Evolutionary conservation across 2,797 vertebrate genomes (phyloP), one percentile per base, ranked within the genome.

Genomic region (Triplophysa bombifrons): DNA sequence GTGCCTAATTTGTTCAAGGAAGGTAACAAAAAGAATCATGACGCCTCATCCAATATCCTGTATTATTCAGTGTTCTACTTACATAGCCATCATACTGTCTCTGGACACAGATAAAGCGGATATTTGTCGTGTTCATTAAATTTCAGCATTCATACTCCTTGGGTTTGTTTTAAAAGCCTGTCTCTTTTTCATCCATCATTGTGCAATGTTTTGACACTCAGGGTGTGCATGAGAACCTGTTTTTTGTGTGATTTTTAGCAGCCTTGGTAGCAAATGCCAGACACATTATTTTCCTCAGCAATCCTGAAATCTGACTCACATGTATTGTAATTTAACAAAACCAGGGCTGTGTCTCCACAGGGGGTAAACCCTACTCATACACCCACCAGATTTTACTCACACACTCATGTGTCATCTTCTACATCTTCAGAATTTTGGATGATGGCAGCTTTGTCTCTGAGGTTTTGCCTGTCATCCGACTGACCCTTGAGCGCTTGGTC

Each of bases 221-320:
- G 74, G 76, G 76, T 51, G 61, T 74, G 50, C 20, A 19, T 56
- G 61, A 34, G 74, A 82, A 77, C 74, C 66, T 72, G 67, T 25
- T 72, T 77, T 53, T 5, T 27, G 55, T 68, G 58, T 79, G 81
- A 71, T 66, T 75, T 83, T 79, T 78, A 78, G 84, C 80, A 76
- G 82, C 82, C 85, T 50, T 88, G 87, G 88, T 74, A 70, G 88
- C 90, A 93, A 89, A 91, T 91, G 88, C 86, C 89, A 90, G 88
- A 86, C 88, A 87, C 83, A 84, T 84, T 90, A 85, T 84, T 87
- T 80, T 76, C 88, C 53, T 25, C 19, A 16, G 74, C 74, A 93
- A 91, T 91, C 91, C 87, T 66, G 90, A 91, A 93, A 92, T 91
- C 89, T 91, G 85, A 85, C 85, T 90, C 83, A 69, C 82, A 74